Percentiles rank a stretch among this genome's conserved stretches.
Conservation (phyloP, 1,140 invertebrate species). For the Drosophila arizonae region DNA sequence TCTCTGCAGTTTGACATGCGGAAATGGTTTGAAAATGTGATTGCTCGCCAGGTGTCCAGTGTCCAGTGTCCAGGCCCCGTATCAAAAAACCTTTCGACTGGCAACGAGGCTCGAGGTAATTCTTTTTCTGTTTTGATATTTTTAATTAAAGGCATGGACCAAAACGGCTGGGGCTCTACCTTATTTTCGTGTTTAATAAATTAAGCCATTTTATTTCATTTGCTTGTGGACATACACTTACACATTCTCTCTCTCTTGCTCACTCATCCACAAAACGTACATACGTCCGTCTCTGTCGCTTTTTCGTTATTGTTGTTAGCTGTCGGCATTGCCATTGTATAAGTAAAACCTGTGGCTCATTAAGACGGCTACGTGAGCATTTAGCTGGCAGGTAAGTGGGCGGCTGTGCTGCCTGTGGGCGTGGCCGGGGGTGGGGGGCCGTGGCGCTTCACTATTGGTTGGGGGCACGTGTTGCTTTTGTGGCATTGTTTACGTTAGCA, state of each 20-base stretch:
- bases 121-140: slow-evolving; percentile 44
- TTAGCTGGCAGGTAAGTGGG: slow-evolving; percentile 21
- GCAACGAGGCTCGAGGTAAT: background rate
- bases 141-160: slow-evolving; percentile 54
- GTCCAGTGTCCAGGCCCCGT: background rate
- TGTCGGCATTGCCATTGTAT: slow-evolving; percentile 11
- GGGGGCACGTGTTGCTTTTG: slow-evolving; percentile 58
- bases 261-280: background rate
- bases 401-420: background rate
- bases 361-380: slow-evolving; percentile 55
- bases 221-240: slow-evolving; percentile 7
- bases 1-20: slow-evolving; percentile 36
- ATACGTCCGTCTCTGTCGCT: slow-evolving; percentile 8
- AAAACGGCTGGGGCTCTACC: slow-evolving; percentile 26
- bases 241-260: background rate
- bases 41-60: slow-evolving; percentile 45
- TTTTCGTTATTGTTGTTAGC: slow-evolving; percentile 32
- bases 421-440: too few species aligned
- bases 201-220: slow-evolving; percentile 61
- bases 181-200: slow-evolving; percentile 54
- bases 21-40: slow-evolving; percentile 57
- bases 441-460: slow-evolving; percentile 1
- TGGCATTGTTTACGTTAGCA: slow-evolving; percentile 55
- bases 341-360: slow-evolving; percentile 50
- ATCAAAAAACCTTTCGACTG: background rate